Percentiles rank a stretch among this genome's conserved stretches.
Evolutionary conservation across 2,888 invertebrate genomes (phyloP).

Genomic region (Tenthredo distinguenda): DNA sequence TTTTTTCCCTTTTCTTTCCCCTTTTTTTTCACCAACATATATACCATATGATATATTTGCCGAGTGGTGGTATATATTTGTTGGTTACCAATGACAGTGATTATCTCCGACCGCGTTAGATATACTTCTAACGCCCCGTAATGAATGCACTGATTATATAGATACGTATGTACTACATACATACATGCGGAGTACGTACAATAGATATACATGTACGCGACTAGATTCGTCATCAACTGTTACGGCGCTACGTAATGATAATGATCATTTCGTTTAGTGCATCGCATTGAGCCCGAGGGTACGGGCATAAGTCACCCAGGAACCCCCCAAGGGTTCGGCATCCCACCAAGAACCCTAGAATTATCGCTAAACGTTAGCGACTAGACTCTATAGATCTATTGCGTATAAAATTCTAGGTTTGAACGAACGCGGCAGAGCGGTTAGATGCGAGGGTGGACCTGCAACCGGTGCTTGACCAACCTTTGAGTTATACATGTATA

Average conservation of each 20-base stretch:
- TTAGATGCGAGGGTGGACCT: conserved; percentile 72
- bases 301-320: conserved; percentile 72
- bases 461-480: conserved; percentile 36
- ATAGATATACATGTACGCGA: not conserved
- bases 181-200: not conserved
- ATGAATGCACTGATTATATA: conserved; percentile 4
- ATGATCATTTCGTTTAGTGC: conserved; percentile 61
- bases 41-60: not conserved
- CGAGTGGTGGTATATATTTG: not conserved
- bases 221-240: conserved; percentile 49
- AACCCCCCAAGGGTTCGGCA: conserved; percentile 66
- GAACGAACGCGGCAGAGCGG: conserved; percentile 60
- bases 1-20: not conserved
- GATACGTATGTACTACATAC: not conserved
- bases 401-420: conserved; percentile 77
- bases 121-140: conserved; percentile 19
- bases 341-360: conserved; percentile 73
- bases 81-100: conserved; percentile 35
- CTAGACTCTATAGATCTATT: conserved; percentile 77
- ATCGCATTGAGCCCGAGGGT: conserved; percentile 60
- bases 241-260: conserved; percentile 46
- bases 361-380: conserved; percentile 78
- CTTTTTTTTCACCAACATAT: not conserved
- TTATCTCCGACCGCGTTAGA: conserved; percentile 14
- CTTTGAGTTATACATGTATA: not conserved